Base-by-base conservation (phyloP, 2,888 invertebrate species). In the Norana najaformis region DNA sequence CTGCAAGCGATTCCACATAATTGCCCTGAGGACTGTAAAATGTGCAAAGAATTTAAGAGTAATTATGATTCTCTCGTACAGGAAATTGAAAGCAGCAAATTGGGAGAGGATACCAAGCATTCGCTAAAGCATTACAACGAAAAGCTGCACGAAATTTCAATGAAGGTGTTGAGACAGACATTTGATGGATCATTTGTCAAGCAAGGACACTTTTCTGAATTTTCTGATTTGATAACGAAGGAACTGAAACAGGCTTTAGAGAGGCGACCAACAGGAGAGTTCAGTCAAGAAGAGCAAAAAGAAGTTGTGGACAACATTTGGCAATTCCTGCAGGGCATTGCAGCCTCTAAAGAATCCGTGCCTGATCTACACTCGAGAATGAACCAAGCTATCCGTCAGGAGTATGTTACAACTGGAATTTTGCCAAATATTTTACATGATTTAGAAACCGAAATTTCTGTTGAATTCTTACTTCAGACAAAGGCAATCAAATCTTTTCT, bases 121-220 rank as follows among this genome's bases (percentile, higher is more conserved):
- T 85, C 85, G 20, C 35, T 85, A 23, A 23, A 36, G 11, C 34
- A 36, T 35, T 36, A 85, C 36, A 85, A 37, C 35, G 37, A 85
- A 11, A 36, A 6, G 30, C 2, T 85, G 37, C 85, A 85, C 20
- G 85, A 85, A 30, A 85, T 85, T 23, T 23, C 85, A n/a, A 85
- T 36, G 85, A 85, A 85, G 5, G 37, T 85, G 35, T 36, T 85
- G 23, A 37, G 23, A 37, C 35, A 85, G 85, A 37, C 85, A 85
- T 85, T 85, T 85, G 85, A 85, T 6, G 85, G 85, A 37, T 85
- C 85, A n/a, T 13, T 37, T 37, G 37, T 85, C 23, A 85, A 85
- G 23, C 35, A 85, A 85, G 35, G 35, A n/a, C 35, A 16, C 23
- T 37, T 85, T 16, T 85, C 85, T 36, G 37, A 35, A 8, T 85